Evolutionary conservation across 2,888 invertebrate genomes (phyloP), one percentile per base, ranked within the genome.

Genomic region (Agonopterix alstromeriana): DNA sequence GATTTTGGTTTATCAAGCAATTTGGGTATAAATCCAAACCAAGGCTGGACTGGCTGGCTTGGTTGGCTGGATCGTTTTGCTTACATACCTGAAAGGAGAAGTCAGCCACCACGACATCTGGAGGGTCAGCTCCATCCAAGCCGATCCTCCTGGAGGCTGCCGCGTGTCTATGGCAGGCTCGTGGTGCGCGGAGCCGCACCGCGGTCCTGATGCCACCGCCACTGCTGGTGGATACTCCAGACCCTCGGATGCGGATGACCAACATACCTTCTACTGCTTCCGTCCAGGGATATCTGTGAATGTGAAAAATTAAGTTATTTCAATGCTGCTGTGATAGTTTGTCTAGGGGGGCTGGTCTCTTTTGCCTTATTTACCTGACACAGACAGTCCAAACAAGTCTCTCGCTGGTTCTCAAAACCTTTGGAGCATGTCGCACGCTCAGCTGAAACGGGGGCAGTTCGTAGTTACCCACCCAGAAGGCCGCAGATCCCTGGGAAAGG

Each of bases 361-460:
- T 27, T 27, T 27, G 27, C 9, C 10, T 17, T 1, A 27, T 67
- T 66, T 73, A 91, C 92, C 88, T 90, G 35, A 91, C 91, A 56
- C 91, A 91, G 0, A 92, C 89, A 11, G 86, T 89, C 87, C 88
- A 89, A 0, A 77, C 86, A 35, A 74, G 82, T 51, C 70, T 79
- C 47, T 73, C 83, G 57, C 71, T 90, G 66, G 70, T 85, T 53
- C 66, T 70, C 56, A 79, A 73, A 48, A 74, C 83, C 53, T 66
- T 76, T 57, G 69, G 82, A 11, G 71, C 88, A 71, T 74, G 90
- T 9, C 82, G 76, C 0, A 92, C 88, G 3, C 80, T 89, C 43
- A 92, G 81, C 58, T 92, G 90, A 71, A 91, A 92, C 8, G 90
- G 90, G 0, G 92, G 92, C 36, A 92, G 69, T 36, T 90, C 87